Base-by-base conservation (phyloP, 2,888 invertebrate species). In the Ganaspis brasiliensis region DNA sequence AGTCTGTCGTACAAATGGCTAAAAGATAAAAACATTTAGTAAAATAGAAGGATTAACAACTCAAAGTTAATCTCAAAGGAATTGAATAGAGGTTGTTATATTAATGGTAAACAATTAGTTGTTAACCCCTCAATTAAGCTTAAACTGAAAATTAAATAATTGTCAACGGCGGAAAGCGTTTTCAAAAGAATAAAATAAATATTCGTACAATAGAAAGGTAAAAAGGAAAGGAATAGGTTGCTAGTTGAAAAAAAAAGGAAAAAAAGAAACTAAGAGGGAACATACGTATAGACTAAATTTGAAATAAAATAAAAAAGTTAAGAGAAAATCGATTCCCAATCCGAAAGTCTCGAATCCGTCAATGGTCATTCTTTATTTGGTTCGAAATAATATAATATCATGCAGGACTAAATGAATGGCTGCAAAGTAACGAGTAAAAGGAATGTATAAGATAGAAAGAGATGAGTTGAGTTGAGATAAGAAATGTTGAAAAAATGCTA, bases 401-500 rank as follows among this genome's bases (percentile, higher is more conserved):
- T 70, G 73, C 59, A 73, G 45, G 52, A 35, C n/a, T n/a, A n/a
- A 35, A 57, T 70, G 37, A 78, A 76, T 70, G 52, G 67, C 10
- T 45, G 52, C 49, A 67, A 73, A 74, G 59, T 55, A 74, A 77
- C 80, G 74, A 72, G 52, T 52, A 52, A 19, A 78, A 73, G 73
- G 74, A 79, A 40, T 21, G 75, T 73, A 59, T n/a, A 74, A 72
- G 37, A 75, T 24, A 73, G 37, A 63, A 61, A 72, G 26, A 67
- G 56, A 56, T 21, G 81, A n/a, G n/a, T n/a, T n/a, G n/a, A n/a
- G n/a, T n/a, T 83, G 72, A 82, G 80, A 80, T 85, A 80, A 82
- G 82, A 87, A 87, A 49, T 80, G 84, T 21, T n/a, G 3, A 45
- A 67, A 67, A 67, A 49, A 67, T 67, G 67, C 52, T 52, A 67